Evolutionary conservation across 2,113 vertebrate species (phyloP), one percentile per base, ranked within the genome.

Genomic region (Pandion haliaetus): DNA sequence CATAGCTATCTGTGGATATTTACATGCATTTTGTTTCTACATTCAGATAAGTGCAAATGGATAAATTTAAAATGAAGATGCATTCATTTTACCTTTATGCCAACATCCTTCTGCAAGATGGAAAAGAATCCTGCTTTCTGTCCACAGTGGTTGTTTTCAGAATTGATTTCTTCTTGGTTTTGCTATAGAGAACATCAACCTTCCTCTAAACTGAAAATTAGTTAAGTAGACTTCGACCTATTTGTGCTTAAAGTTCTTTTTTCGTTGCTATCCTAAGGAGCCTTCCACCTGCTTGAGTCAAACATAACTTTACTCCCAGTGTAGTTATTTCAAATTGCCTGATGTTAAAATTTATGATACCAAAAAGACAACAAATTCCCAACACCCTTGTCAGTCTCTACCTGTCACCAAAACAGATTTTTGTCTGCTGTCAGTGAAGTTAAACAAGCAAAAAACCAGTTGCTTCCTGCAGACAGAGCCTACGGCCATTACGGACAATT

Each of bases 401-500:
- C 38, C 44, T 84, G 47, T 74, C 65, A 92, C 44, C 26, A 72
- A 92, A 96, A 58, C 70, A 84, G 57, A 93, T 45, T 95, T 91
- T 88, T 59, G 52, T 88, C 45, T 88, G 50, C 69, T 83, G 28
- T 86, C 55, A 69, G 31, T 50, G 44, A 90, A 90, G 50, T 40
- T 49, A 82, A 88, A 77, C 19, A 83, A 89, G 81, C 26, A 82
- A 90, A 95, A 80, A 72, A 14, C 0, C 26, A 40, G 7, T 91
- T 59, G 16, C 45, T 82, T 90, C 71, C 55, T 86, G 36, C 54
- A 92, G 52, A 91, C 50, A 67, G 67, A 83, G 52, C 82, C 85
- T 86, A 52, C 31, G 88, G 88, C 67, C 88, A 70, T 92, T 83
- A 87, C 38, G 90, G 85, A 65, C 25, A 93, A 88, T 95, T 90